A percentile compares a stretch with the other conserved stretches of the same genome.
These are phyloP conservation scores for Zosterops lateralis DNA, from an alignment of 2,113 vertebrate species.

Conservation along the genomic window DNA sequence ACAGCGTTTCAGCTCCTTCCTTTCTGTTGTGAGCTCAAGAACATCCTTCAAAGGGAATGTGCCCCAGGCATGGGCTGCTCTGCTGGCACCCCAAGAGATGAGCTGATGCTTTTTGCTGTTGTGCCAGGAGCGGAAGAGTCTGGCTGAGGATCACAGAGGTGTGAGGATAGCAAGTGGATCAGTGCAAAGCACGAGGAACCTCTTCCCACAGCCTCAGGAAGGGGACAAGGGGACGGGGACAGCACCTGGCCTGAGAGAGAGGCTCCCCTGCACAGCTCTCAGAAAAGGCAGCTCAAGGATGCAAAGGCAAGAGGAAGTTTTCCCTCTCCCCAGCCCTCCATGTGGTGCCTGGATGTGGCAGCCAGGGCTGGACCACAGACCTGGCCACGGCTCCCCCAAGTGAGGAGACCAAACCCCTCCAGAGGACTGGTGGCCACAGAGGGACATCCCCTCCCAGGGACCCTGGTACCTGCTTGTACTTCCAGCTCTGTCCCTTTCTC, in stretches of 20 bases:
- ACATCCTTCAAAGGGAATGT: not conserved
- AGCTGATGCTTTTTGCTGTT: not conserved
- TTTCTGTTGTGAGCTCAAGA: not conserved
- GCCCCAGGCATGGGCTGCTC: not conserved
- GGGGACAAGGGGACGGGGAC: fast-evolving
- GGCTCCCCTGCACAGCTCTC: not conserved
- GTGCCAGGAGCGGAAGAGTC: not conserved
- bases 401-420: not conserved
- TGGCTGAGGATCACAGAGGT: fast-evolving
- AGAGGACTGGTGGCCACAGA: fast-evolving
- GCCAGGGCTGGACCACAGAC: not conserved
- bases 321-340: not conserved
- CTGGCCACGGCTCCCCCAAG: not conserved
- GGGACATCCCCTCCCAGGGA: not conserved
- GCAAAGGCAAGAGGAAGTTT: not conserved
- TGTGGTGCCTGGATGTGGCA: not conserved
- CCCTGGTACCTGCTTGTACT: not conserved
- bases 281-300: not conserved
- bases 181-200: fast-evolving
- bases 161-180: fast-evolving
- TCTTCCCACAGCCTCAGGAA: not conserved
- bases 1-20: not conserved
- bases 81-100: not conserved
- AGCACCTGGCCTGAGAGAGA: not conserved
- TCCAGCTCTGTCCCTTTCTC: not conserved